Percentiles rank a stretch among this genome's conserved stretches.
Conservation (phyloP, 2,888 invertebrate species). For the Hesperia comma region DNA sequence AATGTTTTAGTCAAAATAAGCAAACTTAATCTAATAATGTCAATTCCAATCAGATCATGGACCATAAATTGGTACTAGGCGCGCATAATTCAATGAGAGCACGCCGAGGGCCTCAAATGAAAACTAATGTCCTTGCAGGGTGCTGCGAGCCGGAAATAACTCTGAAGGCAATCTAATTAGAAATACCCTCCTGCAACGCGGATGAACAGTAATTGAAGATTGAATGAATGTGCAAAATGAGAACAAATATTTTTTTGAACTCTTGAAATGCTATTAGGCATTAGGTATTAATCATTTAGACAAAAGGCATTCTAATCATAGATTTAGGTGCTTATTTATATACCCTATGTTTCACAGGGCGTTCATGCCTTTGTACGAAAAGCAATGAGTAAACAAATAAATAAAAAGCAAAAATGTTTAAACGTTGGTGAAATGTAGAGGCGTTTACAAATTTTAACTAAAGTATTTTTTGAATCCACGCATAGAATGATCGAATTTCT, state of each 20-base stretch:
- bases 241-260: not conserved
- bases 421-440: too few relatives aligned
- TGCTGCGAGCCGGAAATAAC: constrained; percentile 64
- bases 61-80: constrained; percentile 35
- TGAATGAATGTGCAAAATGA: not conserved
- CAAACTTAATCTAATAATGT: constrained; percentile 17
- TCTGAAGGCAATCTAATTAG: constrained; percentile 71
- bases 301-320: too few relatives aligned
- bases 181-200: constrained; percentile 48
- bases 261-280: too few relatives aligned
- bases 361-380: too few relatives aligned
- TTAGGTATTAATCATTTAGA: too few relatives aligned
- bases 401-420: too few relatives aligned
- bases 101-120: constrained; percentile 61
- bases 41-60: constrained; percentile 40
- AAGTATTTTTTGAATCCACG: too few relatives aligned
- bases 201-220: not conserved
- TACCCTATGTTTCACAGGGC: too few relatives aligned
- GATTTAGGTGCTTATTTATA: too few relatives aligned
- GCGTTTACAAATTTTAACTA: too few relatives aligned
- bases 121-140: constrained; percentile 70
- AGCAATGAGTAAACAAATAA: too few relatives aligned
- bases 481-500: too few relatives aligned
- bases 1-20: not conserved
- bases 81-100: constrained; percentile 39